phyloP scores from a whole-genome alignment of 2,113 vertebrate species.

The Hippocampus guttulatus region DNA sequence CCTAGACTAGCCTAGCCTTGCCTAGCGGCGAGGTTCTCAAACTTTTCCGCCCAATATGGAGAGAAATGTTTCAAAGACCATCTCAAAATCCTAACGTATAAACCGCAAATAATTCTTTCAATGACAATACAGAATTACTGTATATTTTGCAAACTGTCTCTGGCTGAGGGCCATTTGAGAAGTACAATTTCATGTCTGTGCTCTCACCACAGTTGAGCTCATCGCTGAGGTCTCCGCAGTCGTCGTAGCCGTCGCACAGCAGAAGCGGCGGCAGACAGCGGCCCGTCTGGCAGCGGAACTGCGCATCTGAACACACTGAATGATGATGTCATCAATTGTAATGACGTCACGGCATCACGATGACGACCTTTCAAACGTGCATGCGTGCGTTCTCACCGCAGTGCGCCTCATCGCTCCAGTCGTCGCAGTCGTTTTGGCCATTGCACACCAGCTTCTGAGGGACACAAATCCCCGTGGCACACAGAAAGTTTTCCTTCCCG shows the following conservation, averaged over 20 bases:
- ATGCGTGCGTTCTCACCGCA: constrained; percentile 75
- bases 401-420: constrained; percentile 90
- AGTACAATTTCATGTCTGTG: constrained; percentile 18
- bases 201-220: constrained; percentile 87
- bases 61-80: no score
- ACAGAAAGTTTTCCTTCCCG: constrained; percentile 80
- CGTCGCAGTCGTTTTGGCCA: constrained; percentile 91
- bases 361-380: constrained; percentile 1
- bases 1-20: no score
- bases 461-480: constrained; percentile 82
- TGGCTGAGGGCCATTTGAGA: background rate
- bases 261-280: constrained; percentile 80
- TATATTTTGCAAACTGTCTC: no score
- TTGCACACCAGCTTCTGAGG: constrained; percentile 87
- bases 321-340: constrained; percentile 24
- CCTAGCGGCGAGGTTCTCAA: background rate
- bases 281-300: constrained; percentile 83
- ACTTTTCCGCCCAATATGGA: background rate
- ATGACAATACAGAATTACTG: no score
- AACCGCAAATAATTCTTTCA: no score
- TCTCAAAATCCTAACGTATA: no score
- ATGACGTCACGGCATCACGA: constrained; percentile 17
- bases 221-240: constrained; percentile 94
- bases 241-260: constrained; percentile 91
- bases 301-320: constrained; percentile 77